These are phyloP conservation scores for Rhinopomastus cyanomelas DNA, from an alignment of 2,113 vertebrate species.

Conservation along the genomic window DNA sequence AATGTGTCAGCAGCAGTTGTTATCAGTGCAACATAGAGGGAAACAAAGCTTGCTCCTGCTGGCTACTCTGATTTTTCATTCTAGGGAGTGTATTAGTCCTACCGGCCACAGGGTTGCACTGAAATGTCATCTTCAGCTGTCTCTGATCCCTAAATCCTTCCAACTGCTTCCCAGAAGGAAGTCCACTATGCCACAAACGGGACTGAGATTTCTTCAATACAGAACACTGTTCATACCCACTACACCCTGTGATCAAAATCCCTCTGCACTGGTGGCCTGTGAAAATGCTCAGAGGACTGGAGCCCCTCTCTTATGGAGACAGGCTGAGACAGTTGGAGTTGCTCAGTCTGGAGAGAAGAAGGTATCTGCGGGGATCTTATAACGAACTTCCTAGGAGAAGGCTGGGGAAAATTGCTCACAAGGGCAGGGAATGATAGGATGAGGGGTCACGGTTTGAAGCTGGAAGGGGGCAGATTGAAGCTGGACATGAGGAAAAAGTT, in stretches of 20 bases:
- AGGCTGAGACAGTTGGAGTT: too few relatives aligned
- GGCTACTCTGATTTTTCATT: neutral
- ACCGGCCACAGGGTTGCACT: neutral
- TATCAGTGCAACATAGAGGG: neutral
- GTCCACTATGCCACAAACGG: neutral
- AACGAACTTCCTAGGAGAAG: too few relatives aligned
- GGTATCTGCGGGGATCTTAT: too few relatives aligned
- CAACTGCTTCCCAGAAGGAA: neutral
- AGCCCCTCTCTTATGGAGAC: too few relatives aligned
- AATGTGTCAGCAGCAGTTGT: neutral
- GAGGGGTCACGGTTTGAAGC: too few relatives aligned
- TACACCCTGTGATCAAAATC: neutral
- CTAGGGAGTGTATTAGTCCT: neutral
- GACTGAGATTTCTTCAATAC: neutral
- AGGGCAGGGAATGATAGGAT: too few relatives aligned
- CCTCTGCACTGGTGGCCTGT: too few relatives aligned
- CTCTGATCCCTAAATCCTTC: neutral
- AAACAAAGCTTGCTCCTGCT: neutral
- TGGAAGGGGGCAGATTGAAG: too few relatives aligned
- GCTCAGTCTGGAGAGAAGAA: too few relatives aligned
- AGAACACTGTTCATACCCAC: neutral
- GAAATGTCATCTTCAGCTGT: neutral
- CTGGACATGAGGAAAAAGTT: too few relatives aligned
- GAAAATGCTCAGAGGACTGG: too few relatives aligned
- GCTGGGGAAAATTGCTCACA: too few relatives aligned